Percentiles rank a stretch among this genome's conserved stretches.
phyloP scores from a whole-genome alignment of 2,797 vertebrate species.

The Babyrousa celebensis region DNA sequence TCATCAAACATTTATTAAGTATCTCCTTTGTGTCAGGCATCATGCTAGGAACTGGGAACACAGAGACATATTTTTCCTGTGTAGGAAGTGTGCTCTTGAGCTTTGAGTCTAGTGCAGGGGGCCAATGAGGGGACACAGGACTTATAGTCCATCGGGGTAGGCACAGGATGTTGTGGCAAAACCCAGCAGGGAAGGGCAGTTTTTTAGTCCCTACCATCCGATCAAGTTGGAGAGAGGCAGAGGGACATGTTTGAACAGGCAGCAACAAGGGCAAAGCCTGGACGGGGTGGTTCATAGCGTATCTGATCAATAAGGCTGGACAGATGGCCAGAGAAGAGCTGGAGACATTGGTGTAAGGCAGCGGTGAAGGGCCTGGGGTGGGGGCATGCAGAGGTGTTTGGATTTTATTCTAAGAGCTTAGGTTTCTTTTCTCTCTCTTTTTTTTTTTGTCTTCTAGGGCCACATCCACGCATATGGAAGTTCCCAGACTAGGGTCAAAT shows the following conservation, averaged over 20 bases:
- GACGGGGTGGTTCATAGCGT: neutral
- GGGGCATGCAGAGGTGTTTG: neutral
- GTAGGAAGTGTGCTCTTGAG: neutral
- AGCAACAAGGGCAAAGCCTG: neutral
- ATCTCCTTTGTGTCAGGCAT: slow-evolving; percentile 24
- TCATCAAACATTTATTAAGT: slow-evolving; percentile 50
- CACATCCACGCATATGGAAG: no score
- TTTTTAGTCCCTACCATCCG: neutral
- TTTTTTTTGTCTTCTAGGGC: no score
- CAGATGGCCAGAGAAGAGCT: neutral
- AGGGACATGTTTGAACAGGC: neutral
- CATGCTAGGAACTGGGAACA: neutral
- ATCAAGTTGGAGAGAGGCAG: neutral
- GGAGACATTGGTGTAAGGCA: neutral
- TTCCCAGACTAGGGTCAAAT: no score
- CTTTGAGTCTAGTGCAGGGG: neutral
- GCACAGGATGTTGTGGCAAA: neutral
- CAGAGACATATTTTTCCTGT: slow-evolving; percentile 31
- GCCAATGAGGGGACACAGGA: neutral
- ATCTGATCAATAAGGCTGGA: neutral
- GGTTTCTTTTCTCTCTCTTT: neutral
- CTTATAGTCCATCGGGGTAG: neutral
- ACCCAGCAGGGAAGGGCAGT: neutral
- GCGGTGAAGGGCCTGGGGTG: neutral
- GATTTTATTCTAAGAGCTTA: neutral